A percentile compares a stretch with the other conserved stretches of the same genome.
Conservation (phyloP, 2,113 vertebrate species). For the Hymenochirus boettgeri region DNA sequence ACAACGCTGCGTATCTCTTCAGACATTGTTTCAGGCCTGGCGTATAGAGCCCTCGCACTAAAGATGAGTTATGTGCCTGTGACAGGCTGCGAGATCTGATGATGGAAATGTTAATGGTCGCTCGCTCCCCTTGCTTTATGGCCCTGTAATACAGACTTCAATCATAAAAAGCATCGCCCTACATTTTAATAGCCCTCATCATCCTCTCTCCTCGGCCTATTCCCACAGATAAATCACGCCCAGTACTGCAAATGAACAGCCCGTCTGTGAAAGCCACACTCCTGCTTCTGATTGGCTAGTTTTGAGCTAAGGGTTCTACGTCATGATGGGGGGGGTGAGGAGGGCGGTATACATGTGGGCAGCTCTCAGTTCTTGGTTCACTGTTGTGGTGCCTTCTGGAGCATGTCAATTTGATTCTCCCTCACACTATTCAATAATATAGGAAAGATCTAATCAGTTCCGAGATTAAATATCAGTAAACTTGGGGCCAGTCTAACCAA, state of each 20-base stretch:
- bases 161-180: constrained; percentile 71
- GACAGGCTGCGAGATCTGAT: constrained; percentile 69
- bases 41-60: constrained; percentile 57
- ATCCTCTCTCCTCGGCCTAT: constrained; percentile 65
- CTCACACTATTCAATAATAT: no score
- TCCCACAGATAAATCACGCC: constrained; percentile 68
- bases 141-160: constrained; percentile 70
- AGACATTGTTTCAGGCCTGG: constrained; percentile 60
- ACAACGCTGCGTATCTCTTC: constrained; percentile 62
- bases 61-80: constrained; percentile 65
- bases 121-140: constrained; percentile 69
- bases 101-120: constrained; percentile 71
- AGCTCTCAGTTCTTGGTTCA: constrained; percentile 11
- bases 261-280: constrained; percentile 64
- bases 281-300: constrained; percentile 60
- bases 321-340: constrained; percentile 24
- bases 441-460: no score
- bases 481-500: no score
- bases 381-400: constrained; percentile 14
- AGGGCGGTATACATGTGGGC: no score
- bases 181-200: constrained; percentile 71
- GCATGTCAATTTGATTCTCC: neutral
- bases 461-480: no score
- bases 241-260: constrained; percentile 64
- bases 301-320: constrained; percentile 45